A percentile compares a stretch with the other conserved stretches of the same genome.
Conservation (phyloP, 2,797 vertebrate species). For the Coendou prehensilis region DNA sequence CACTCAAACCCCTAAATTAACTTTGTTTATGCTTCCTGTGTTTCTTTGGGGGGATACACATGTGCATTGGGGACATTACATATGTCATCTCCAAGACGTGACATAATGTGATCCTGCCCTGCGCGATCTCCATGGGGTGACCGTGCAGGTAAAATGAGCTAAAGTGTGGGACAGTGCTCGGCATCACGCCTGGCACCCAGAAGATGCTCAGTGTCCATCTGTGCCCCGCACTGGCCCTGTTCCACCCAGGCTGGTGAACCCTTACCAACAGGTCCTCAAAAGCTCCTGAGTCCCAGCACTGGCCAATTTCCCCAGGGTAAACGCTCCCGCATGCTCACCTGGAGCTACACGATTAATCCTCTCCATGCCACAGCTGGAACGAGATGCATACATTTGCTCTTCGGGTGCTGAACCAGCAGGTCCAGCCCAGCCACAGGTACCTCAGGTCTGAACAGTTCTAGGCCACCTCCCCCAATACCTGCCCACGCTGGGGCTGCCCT, state of each 20-base stretch:
- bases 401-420: accelerated
- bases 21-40: not conserved
- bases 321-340: not conserved
- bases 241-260: not conserved
- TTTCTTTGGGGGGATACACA: not conserved
- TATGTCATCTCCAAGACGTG: not conserved
- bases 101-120: accelerated
- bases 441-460: accelerated
- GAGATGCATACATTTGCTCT: too few species aligned
- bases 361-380: too few species aligned
- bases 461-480: not conserved
- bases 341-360: not conserved
- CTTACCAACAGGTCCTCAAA: not conserved
- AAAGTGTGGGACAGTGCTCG: not conserved
- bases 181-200: not conserved
- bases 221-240: accelerated
- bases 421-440: accelerated
- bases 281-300: not conserved
- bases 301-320: not conserved
- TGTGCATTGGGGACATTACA: not conserved
- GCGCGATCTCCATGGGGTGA: not conserved
- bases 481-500: not conserved
- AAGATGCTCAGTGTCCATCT: not conserved
- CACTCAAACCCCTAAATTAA: not conserved
- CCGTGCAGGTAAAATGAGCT: not conserved